Conservation (phyloP, 2,113 vertebrate species). For the Phyllopteryx taeniolatus region DNA sequence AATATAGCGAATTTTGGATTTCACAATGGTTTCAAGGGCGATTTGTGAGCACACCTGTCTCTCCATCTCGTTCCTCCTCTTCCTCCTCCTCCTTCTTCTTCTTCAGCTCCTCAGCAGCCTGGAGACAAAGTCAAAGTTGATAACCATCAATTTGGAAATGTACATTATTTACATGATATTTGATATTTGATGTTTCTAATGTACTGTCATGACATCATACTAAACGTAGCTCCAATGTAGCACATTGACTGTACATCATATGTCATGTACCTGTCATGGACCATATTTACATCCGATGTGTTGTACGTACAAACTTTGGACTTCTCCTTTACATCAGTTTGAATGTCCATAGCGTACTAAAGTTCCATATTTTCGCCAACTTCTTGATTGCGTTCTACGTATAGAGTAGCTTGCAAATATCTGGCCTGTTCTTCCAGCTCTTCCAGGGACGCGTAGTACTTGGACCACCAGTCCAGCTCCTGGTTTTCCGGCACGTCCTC, state of each 20-base stretch:
- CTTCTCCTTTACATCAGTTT: no score
- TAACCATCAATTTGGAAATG: background rate
- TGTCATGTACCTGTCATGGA: no score
- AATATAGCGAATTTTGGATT: background rate
- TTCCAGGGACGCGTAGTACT: slow-evolving; percentile 86
- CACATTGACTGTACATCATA: background rate
- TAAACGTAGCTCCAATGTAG: background rate
- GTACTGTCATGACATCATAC: no score
- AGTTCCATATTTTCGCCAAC: no score
- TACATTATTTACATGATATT: background rate
- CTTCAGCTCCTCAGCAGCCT: slow-evolving; percentile 41
- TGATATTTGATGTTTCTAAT: background rate
- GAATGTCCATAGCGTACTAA: no score
- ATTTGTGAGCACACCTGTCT: slow-evolving; percentile 36
- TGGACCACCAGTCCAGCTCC: slow-evolving; percentile 97
- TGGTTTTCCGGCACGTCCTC: slow-evolving; percentile 84
- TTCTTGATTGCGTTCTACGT: background rate
- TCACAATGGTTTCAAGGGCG: background rate
- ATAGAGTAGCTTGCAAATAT: background rate
- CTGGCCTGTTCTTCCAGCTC: slow-evolving; percentile 80
- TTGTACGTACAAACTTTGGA: no score
- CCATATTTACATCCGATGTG: no score
- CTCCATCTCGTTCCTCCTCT: slow-evolving; percentile 45
- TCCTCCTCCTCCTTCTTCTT: slow-evolving; percentile 48
- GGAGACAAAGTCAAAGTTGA: background rate